Conservation (phyloP, 2,113 vertebrate species). For the Pipra filicauda region DNA sequence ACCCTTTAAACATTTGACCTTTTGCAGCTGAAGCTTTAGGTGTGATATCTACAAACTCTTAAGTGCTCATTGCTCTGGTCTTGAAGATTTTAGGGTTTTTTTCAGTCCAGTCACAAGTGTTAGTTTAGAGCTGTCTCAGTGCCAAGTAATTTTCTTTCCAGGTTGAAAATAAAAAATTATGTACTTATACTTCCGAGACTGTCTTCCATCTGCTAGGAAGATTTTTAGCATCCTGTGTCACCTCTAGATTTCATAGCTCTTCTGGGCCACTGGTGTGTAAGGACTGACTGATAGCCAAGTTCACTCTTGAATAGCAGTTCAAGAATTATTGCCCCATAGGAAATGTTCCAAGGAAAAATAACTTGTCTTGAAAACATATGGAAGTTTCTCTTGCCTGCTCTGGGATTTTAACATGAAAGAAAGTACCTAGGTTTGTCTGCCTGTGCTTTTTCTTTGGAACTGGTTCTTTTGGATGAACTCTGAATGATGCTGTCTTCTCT, state of each 20-base stretch:
- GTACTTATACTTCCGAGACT: background rate
- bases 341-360: background rate
- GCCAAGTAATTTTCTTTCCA: conserved; percentile 17
- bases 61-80: background rate
- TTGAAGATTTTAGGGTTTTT: background rate
- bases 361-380: background rate
- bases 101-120: background rate
- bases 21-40: background rate
- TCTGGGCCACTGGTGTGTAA: background rate
- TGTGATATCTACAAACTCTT: background rate
- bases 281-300: background rate
- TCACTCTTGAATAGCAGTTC: background rate
- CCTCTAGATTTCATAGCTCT: conserved; percentile 30
- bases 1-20: background rate
- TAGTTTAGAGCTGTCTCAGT: background rate
- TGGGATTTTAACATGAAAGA: background rate
- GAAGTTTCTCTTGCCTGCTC: background rate
- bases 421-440: background rate
- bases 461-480: background rate
- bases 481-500: background rate
- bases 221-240: background rate
- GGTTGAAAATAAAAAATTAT: conserved; percentile 2
- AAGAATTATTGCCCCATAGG: background rate
- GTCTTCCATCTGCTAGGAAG: conserved; percentile 23
- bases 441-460: background rate